A percentile compares a stretch with the other conserved stretches of the same genome.
These are phyloP conservation scores for Phalacrocorax carbo DNA, from an alignment of 2,113 vertebrate genomes.

Conservation along the genomic window DNA sequence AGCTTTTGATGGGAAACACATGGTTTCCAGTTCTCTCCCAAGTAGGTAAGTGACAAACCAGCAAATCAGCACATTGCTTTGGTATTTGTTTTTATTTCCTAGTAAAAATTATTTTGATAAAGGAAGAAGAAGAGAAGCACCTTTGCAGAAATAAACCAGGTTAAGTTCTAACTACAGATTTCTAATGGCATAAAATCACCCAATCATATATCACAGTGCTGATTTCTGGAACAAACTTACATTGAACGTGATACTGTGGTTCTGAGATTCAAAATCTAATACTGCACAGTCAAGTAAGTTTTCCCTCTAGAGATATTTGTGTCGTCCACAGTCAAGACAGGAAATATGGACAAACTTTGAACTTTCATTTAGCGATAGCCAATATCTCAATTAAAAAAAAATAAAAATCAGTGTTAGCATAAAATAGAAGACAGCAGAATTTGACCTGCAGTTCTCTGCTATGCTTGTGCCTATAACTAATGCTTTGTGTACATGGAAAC, in stretches of 20 bases:
- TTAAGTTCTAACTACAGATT: not conserved
- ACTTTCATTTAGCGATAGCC: not conserved
- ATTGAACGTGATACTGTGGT: not conserved
- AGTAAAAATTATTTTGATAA: not conserved
- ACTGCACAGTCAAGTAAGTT: not conserved
- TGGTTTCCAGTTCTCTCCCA: conserved; percentile 14
- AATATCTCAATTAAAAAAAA: not conserved
- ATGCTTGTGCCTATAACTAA: not conserved
- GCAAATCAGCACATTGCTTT: not conserved
- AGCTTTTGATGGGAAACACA: conserved; percentile 29
- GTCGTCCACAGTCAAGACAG: not conserved
- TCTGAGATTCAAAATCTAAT: not conserved
- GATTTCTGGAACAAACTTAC: not conserved
- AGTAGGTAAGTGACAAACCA: conserved; percentile 73
- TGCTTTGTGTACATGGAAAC: not conserved
- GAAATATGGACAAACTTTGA: not conserved
- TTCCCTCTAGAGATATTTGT: not conserved
- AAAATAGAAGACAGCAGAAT: not conserved
- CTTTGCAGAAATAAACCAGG: not conserved
- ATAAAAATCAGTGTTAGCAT: not conserved
- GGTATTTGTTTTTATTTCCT: not conserved
- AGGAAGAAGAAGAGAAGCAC: not conserved
- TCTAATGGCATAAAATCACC: not conserved
- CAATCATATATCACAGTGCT: not conserved
- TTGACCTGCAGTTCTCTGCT: not conserved